Evolutionary conservation across 2,888 invertebrate species (phyloP), one percentile per base, ranked within the genome.

Genomic region (Phania funesta): DNA sequence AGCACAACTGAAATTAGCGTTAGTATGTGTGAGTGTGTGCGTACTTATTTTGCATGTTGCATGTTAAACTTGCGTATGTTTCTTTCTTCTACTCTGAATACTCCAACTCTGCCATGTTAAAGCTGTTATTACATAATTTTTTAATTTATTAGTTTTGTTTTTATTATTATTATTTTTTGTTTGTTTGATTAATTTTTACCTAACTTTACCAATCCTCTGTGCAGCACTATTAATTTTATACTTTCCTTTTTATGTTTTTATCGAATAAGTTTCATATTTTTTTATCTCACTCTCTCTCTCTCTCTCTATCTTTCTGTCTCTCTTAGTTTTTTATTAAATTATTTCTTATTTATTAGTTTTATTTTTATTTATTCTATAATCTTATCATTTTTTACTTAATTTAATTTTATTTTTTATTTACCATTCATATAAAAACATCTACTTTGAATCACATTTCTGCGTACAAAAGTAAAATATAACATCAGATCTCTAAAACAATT

Each of bases 21-120:
- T 48, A 50, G 46, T 75, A 67, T 58, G 86, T 86, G 79, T 85
- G 75, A 85, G 8, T 6, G n/a, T 41, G 18, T 29, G 35, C 22
- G 38, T 6, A 16, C 11, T 16, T 74, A 74, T 56, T 83, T 79
- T 75, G 89, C 88, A 89, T 88, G 88, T 82, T 89, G 89, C 88
- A 88, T 88, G 88, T 85, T 84, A 22, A 65, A 38, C 13, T 44
- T 52, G 50, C 67, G 35, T 70, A 74, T 50, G 18, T 70, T 70
- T 75, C 60, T 67, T 29, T 74, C 22, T 56, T 54, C 41, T 56
- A 26, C 54, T 67, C 52, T 52, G 29, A 65, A 50, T 71, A 41
- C 71, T 78, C 48, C 56, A 54, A 29, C 60, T 56, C 48, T 56
- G 18, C 58, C 58, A 73, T 68, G 58, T 75, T 44, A 46, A 22